Evolutionary conservation across 2,113 vertebrate genomes (phyloP).

Genomic region (Oryzias woworae): DNA sequence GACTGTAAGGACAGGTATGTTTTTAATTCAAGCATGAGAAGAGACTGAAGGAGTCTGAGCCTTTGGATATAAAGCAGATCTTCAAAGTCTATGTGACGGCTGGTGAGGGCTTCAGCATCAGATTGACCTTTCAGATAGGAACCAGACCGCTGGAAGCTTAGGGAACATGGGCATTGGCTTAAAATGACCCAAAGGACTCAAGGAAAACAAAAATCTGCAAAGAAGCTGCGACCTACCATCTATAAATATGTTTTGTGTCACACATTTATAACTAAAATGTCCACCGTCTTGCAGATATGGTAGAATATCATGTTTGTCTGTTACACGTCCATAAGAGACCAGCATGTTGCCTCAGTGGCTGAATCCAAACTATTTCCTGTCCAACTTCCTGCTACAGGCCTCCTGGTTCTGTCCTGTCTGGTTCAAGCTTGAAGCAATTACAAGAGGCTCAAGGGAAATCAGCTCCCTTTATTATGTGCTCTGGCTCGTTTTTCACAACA

Average conservation of each 20-base stretch:
- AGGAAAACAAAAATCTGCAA: neutral
- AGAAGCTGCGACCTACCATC: neutral
- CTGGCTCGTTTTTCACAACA: conserved; percentile 70
- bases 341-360: conserved; percentile 46
- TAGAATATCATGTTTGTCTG: neutral
- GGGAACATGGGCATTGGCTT: conserved; percentile 18
- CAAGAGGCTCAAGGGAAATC: conserved; percentile 64
- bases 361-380: conserved; percentile 73
- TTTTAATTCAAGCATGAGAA: conserved; percentile 50
- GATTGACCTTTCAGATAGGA: conserved; percentile 53
- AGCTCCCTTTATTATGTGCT: conserved; percentile 53
- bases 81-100: conserved; percentile 39
- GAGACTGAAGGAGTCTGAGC: conserved; percentile 30
- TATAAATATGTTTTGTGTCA: neutral
- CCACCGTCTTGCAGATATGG: neutral
- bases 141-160: conserved; percentile 50
- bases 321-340: conserved; percentile 17
- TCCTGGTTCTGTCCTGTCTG: conserved; percentile 66
- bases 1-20: conserved; percentile 28
- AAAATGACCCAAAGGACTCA: conserved; percentile 19
- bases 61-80: conserved; percentile 62
- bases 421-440: conserved; percentile 77
- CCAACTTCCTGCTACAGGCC: conserved; percentile 61
- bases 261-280: neutral
- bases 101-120: conserved; percentile 33